Conservation (phyloP, 1,140 invertebrate genomes). For the Procambarus virginalis region DNA sequence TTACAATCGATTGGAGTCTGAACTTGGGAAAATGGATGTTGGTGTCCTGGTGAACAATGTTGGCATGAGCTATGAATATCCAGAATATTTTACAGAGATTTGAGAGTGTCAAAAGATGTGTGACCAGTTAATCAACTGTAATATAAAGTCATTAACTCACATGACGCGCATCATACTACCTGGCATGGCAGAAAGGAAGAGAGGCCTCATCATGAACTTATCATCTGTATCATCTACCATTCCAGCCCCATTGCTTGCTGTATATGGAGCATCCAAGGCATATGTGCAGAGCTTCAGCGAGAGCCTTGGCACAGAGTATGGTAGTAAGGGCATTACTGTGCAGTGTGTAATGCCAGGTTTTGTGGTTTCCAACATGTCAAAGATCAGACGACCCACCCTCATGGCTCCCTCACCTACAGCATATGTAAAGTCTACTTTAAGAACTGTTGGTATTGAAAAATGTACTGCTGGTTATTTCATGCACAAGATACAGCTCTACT, state of each 20-base stretch:
- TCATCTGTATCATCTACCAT: constrained; percentile 88
- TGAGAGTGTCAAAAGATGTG: constrained; percentile 74
- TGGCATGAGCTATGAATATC: constrained; percentile 91
- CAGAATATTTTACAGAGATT: constrained; percentile 87
- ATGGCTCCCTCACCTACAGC: constrained; percentile 85
- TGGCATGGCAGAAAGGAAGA: constrained; percentile 87
- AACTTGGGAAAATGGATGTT: constrained; percentile 87
- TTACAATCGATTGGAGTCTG: constrained; percentile 84
- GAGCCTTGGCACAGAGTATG: constrained; percentile 87
- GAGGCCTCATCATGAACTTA: constrained; percentile 94
- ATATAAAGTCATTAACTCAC: constrained; percentile 83
- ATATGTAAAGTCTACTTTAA: constrained; percentile 86
- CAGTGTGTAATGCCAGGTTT: constrained; percentile 91
- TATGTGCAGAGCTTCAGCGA: constrained; percentile 83
- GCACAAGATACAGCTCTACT: constrained; percentile 72
- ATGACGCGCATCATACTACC: constrained; percentile 92
- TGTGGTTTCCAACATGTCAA: constrained; percentile 95
- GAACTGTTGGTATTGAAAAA: constrained; percentile 83
- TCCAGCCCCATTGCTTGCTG: constrained; percentile 87
- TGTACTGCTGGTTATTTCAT: constrained; percentile 84
- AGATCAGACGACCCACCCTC: constrained; percentile 85
- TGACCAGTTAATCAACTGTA: constrained; percentile 80
- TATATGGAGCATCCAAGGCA: constrained; percentile 94
- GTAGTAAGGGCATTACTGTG: constrained; percentile 84
- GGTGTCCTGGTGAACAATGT: constrained; percentile 97